phyloP scores from a whole-genome alignment of 2,888 invertebrate species.

The Euplagia quadripunctaria region DNA sequence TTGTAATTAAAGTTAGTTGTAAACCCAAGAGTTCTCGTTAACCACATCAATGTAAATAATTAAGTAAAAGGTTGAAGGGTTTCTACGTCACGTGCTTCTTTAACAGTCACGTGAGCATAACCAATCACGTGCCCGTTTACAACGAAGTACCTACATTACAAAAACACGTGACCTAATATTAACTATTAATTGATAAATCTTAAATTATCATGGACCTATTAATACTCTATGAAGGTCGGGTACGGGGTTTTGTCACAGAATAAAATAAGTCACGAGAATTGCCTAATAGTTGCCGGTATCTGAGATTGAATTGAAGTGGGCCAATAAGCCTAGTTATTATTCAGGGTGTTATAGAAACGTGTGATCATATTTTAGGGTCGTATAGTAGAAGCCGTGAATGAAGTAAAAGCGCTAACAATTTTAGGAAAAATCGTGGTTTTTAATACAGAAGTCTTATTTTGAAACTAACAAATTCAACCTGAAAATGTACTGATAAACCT shows the following conservation, averaged over 20 bases:
- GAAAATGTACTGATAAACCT: no score
- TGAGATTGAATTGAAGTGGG: background rate
- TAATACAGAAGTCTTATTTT: no score
- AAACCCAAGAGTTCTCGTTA: conserved; percentile 38
- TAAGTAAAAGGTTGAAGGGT: conserved; percentile 42
- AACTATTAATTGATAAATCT: background rate
- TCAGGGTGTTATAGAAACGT: no score
- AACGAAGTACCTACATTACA: background rate
- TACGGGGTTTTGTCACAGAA: background rate
- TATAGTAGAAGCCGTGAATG: no score
- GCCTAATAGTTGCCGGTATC: background rate
- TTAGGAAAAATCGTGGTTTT: no score
- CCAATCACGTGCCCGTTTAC: conserved; percentile 22
- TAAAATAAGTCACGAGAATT: background rate
- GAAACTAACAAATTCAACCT: no score
- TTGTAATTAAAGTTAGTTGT: no score
- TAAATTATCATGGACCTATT: background rate
- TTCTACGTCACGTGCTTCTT: conserved; percentile 41
- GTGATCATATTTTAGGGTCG: no score
- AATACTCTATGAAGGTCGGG: background rate
- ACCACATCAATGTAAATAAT: conserved; percentile 31
- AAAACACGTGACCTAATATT: background rate
- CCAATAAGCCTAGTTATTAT: no score
- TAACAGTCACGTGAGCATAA: conserved; percentile 33
- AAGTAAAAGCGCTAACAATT: no score